Base-by-base conservation (phyloP, 2,797 vertebrate genomes). In the Cynodonichthys magdalenae region DNA sequence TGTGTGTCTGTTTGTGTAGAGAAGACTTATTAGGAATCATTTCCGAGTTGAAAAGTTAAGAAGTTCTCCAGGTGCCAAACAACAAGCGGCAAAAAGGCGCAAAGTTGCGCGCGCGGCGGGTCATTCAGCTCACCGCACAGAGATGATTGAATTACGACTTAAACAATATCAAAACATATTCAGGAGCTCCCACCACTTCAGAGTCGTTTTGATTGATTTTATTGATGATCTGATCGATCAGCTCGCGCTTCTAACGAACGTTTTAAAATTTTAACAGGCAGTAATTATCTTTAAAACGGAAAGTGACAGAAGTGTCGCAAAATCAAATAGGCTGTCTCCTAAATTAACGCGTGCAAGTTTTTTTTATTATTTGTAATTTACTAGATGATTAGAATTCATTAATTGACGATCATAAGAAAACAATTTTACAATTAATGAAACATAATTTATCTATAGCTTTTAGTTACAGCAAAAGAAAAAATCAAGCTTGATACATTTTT, bases 151-250 rank as follows among this genome's bases (percentile, higher is more conserved):
- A 79, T 79, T 84, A 78, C 50, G 66, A 50, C 69, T 72, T 36
- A 64, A 65, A 44, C 42, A 45, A 24, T 2, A 48, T 57, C 24
- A 39, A 49, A 53, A 11, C 34, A 18, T 53, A 72, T 66, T 45
- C 56, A 45, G 45, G 9, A 31, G 64, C 54, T 50, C 14, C 19
- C 48, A 11, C 24, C 44, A 15, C 24, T 63, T 73, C 70, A 60
- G 57, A 76, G 69, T 27, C 28, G 11, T 56, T 68, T 39, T 28
- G 20, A 88, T 87, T 59, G 82, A 85, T 87, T 80, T 53, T 69
- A 88, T 84, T 50, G 86, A 89, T 81, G 63, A 41, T 54, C 80
- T 58, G 61, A 87, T 87, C 82, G 77, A 65, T 20, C 71, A 72
- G 51, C 57, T 34, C 45, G 62, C 63, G 63, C 73, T 69, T 64